Evolutionary conservation across 1,140 invertebrate genomes (phyloP).

Genomic region (Lycorma delicatula): DNA sequence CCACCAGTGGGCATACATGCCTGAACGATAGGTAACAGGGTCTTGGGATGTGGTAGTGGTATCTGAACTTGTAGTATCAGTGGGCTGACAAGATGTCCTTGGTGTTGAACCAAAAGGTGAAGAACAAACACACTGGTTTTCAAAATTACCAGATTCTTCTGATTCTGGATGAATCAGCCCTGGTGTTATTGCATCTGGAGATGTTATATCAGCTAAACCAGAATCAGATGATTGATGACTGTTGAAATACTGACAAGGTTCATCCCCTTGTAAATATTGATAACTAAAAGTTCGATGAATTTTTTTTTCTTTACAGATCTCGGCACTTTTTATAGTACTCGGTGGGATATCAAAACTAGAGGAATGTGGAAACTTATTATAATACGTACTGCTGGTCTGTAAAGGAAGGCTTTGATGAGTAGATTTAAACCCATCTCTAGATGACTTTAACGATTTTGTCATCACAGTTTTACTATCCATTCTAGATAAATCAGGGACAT

Average conservation of each 20-base stretch:
- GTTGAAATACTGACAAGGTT: constrained; percentile 3
- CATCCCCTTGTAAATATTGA: constrained; percentile 12
- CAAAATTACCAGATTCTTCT: constrained; percentile 46
- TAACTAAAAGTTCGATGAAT: constrained; percentile 12
- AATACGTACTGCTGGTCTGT: too few relatives aligned
- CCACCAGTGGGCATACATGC: constrained; percentile 86
- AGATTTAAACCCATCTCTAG: too few relatives aligned
- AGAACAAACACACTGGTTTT: constrained; percentile 58
- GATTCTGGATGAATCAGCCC: constrained; percentile 38
- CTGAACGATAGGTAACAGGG: constrained; percentile 52
- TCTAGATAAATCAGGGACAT: neutral
- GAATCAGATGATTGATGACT: constrained; percentile 62
- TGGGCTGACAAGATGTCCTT: constrained; percentile 45
- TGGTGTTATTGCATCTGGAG: too few relatives aligned
- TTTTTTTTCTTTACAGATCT: too few relatives aligned
- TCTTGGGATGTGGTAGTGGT: constrained; percentile 33
- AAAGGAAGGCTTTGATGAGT: too few relatives aligned
- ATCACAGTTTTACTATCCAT: constrained; percentile 11
- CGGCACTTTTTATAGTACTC: too few relatives aligned
- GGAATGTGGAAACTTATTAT: too few relatives aligned
- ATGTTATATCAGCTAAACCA: constrained; percentile 66
- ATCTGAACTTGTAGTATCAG: too few relatives aligned
- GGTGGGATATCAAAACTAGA: constrained; percentile 44
- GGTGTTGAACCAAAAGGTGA: constrained; percentile 63
- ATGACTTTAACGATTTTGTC: neutral